A percentile compares a stretch with the other conserved stretches of the same genome.
Evolutionary conservation across 2,888 invertebrate genomes (phyloP).

Genomic region (Eutolmus rufibarbis): DNA sequence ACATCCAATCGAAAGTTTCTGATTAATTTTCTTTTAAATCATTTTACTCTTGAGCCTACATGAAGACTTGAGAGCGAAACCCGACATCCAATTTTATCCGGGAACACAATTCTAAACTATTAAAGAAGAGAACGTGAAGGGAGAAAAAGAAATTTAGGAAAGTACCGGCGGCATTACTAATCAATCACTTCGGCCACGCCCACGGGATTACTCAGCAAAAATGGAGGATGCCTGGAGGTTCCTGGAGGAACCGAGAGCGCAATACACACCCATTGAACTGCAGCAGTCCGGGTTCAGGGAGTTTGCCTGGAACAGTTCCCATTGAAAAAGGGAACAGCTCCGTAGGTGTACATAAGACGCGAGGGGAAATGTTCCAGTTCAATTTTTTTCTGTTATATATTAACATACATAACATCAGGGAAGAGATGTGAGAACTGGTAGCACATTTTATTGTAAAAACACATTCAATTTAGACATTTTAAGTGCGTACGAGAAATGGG

Average conservation of each 20-base stretch:
- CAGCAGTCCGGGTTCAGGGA: neutral
- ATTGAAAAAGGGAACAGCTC: neutral
- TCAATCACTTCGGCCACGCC: constrained; percentile 56
- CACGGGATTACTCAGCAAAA: constrained; percentile 59
- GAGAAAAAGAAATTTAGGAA: constrained; percentile 38
- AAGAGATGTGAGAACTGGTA: neutral
- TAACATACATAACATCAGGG: neutral
- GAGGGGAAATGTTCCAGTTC: neutral
- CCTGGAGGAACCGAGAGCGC: constrained; percentile 12
- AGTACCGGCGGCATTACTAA: constrained; percentile 46
- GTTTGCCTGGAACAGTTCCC: neutral
- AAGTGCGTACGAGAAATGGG: neutral
- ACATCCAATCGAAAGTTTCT: neutral
- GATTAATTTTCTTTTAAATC: neutral
- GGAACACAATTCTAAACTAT: constrained; percentile 3
- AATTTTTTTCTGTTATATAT: neutral
- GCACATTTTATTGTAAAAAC: neutral
- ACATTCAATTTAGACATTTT: neutral
- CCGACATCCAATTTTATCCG: constrained; percentile 10
- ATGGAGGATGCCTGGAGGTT: constrained; percentile 52
- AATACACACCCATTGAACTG: neutral
- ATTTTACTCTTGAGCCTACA: neutral
- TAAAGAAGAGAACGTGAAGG: constrained; percentile 5
- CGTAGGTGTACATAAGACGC: neutral
- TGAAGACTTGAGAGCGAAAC: neutral